Base-by-base conservation (phyloP, 2,888 invertebrate genomes). In the Steinernema hermaphroditum region DNA sequence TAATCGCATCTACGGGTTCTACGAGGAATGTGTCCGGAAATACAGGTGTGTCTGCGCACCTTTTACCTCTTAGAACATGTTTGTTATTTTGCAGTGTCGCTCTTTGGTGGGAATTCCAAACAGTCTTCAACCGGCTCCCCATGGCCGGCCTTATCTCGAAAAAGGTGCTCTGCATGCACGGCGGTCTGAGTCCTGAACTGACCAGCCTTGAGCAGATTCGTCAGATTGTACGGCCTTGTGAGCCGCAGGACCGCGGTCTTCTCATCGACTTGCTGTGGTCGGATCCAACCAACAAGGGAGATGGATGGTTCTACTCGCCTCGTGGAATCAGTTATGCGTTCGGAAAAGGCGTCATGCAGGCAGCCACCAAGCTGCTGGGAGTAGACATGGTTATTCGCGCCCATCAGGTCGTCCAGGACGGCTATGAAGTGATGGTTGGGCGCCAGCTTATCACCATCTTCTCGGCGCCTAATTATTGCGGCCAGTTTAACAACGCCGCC, bases 91-190 rank as follows among this genome's bases (percentile, higher is more conserved):
- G 46, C 69, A 77, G 77, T 27, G 75, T 83, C 74, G 83, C 82
- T 27, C 71, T 83, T 14, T 83, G 83, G 83, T 83, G 82, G 81
- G 82, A 83, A 70, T 83, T 83, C 76, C 81, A 82, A 72, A 49
- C 77, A 69, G 74, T 80, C 32, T 83, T 83, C 78, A 83, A 83
- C 74, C 78, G 82, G 2, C 77, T 83, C 27, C 83, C 83, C 14
- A 81, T 83, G 79, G 77, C 81, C 49, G 83, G 81, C 0, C 75
- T 83, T 54, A 83, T 83, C 49, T 77, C 81, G 44, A 83, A 82
- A 74, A 71, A 74, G 49, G 78, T 83, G 29, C 75, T 83, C 19
- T 83, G 83, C 73, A 82, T 82, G 82, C 82, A 82, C 72, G 82
- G 83, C 16, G 82, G 82, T n/a, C 76, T 82, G 22, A 81, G 81